These are phyloP conservation scores for Orchestes rusci DNA, from an alignment of 2,888 invertebrate genomes.

Conservation along the genomic window DNA sequence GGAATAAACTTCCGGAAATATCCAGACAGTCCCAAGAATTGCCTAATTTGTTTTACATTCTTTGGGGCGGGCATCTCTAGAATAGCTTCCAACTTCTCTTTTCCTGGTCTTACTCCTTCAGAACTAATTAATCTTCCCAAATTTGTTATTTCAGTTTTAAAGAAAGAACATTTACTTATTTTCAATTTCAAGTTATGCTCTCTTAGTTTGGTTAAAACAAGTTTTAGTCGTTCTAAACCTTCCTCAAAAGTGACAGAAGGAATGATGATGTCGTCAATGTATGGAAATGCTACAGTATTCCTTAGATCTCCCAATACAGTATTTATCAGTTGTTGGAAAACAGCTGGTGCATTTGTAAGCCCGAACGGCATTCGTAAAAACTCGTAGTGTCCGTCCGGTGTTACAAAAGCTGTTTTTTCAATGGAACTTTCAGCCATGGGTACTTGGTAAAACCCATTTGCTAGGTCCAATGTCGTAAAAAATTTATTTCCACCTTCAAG, in stretches of 20 bases:
- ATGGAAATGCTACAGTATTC: slow-evolving; percentile 16
- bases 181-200: slow-evolving; percentile 26
- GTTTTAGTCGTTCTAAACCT: slow-evolving; percentile 16
- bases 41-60: slow-evolving; percentile 24
- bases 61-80: slow-evolving; percentile 19
- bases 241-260: slow-evolving; percentile 14
- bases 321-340: slow-evolving; percentile 9
- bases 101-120: too few relatives aligned
- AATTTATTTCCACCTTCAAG: too few relatives aligned
- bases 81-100: slow-evolving; percentile 22
- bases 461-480: too few relatives aligned
- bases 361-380: slow-evolving; percentile 17
- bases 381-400: slow-evolving; percentile 17
- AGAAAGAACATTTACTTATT: slow-evolving; percentile 25
- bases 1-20: slow-evolving; percentile 25
- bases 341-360: slow-evolving; percentile 8
- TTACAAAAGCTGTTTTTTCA: slow-evolving; percentile 24
- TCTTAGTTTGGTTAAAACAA: too few relatives aligned
- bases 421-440: too few relatives aligned
- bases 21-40: slow-evolving; percentile 26
- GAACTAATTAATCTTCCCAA: slow-evolving; percentile 25
- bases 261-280: slow-evolving; percentile 25
- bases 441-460: too few relatives aligned
- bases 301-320: too few relatives aligned
- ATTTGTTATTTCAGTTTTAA: slow-evolving; percentile 21